These are phyloP conservation scores for Melanocharis versteri DNA, from an alignment of 2,113 vertebrate genomes.

Conservation along the genomic window DNA sequence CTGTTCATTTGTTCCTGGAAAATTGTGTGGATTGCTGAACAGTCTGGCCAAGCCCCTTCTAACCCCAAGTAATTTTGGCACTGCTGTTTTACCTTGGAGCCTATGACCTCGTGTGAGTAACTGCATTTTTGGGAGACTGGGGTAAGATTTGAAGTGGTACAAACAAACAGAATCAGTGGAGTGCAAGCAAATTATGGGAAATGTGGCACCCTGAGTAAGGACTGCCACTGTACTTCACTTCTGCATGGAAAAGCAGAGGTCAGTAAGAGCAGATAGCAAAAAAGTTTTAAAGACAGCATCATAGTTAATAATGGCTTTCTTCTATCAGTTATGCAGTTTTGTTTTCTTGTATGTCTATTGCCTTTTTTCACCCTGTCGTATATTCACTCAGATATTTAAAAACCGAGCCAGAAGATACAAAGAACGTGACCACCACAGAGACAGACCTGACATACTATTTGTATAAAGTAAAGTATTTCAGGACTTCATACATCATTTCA, in stretches of 20 bases:
- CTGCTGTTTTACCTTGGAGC: background rate
- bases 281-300: background rate
- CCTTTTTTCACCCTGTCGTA: background rate
- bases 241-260: background rate
- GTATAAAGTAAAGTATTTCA: background rate
- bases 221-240: background rate
- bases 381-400: background rate
- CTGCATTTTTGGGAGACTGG: background rate
- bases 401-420: background rate
- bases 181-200: fast-evolving
- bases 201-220: background rate
- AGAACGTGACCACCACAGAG: background rate
- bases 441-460: background rate
- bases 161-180: background rate
- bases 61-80: background rate
- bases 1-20: background rate
- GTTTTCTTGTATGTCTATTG: background rate
- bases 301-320: background rate
- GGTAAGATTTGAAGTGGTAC: background rate
- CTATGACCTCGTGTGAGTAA: fast-evolving
- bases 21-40: background rate
- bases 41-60: background rate
- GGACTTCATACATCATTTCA: background rate
- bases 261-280: background rate
- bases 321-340: background rate